Percentiles rank a stretch among this genome's conserved stretches.
phyloP scores from a whole-genome alignment of 2,888 invertebrate species.

The Pediacus dermestoides region DNA sequence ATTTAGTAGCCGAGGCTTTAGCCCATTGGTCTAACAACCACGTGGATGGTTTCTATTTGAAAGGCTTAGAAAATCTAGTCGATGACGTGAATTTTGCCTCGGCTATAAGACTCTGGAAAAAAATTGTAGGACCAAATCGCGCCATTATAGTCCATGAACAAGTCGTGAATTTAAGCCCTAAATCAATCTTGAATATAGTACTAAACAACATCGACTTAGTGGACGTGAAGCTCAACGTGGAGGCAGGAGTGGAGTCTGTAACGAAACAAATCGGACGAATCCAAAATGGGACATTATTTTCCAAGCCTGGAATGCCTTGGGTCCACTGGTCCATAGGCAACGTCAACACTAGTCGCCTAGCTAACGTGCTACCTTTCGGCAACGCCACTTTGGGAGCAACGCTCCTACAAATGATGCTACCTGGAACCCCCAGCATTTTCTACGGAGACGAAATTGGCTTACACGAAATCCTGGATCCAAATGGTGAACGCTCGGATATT shows the following conservation, averaged over 20 bases:
- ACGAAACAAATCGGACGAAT: slow-evolving; percentile 58
- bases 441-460: slow-evolving; percentile 89
- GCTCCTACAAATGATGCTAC: slow-evolving; percentile 75
- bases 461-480: slow-evolving; percentile 56
- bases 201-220: slow-evolving; percentile 67
- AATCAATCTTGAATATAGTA: slow-evolving; percentile 57
- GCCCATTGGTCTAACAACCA: slow-evolving; percentile 69
- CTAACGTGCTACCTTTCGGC: slow-evolving; percentile 53
- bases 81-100: slow-evolving; percentile 58
- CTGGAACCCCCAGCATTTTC: slow-evolving; percentile 82
- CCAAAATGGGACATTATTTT: slow-evolving; percentile 58
- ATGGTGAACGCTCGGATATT: slow-evolving; percentile 58
- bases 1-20: slow-evolving; percentile 59
- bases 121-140: slow-evolving; percentile 58
- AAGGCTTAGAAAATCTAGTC: slow-evolving; percentile 67
- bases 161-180: slow-evolving; percentile 52
- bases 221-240: slow-evolving; percentile 63
- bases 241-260: slow-evolving; percentile 56
- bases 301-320: slow-evolving; percentile 66
- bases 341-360: slow-evolving; percentile 59
- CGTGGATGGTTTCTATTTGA: slow-evolving; percentile 87
- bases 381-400: slow-evolving; percentile 68
- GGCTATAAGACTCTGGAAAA: slow-evolving; percentile 66
- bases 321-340: slow-evolving; percentile 76
- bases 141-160: slow-evolving; percentile 65